Base-by-base conservation (phyloP, 2,113 vertebrate genomes). In the Deroptyus accipitrinus region DNA sequence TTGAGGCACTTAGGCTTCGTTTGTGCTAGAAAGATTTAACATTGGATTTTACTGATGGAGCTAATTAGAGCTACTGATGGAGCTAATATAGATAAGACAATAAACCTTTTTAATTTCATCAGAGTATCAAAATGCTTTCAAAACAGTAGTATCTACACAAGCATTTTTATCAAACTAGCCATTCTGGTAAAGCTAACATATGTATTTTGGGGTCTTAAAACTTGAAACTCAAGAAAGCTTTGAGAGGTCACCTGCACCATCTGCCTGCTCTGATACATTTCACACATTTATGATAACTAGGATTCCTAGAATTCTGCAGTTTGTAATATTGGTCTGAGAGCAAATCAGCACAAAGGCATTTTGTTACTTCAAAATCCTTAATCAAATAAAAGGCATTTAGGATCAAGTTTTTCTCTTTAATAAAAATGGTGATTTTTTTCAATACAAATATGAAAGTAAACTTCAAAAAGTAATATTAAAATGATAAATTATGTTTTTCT, bases 381-480 rank as follows among this genome's bases (percentile, higher is more conserved):
- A 82, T 86, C 20, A 64, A 49, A 92, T 70, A 57, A 75, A 86
- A 46, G 8, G 39, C 57, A 74, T 79, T 74, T 19, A 49, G 25
- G 52, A 35, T 59, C 57, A 35, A 24, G 57, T 24, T 35, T 81
- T 64, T 48, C 51, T 81, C 49, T 54, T 85, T 69, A 94, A 94
- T 76, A 62, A 89, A 75, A 93, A 87, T 85, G 30, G 84, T 92
- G 33, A 72, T 79, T 94, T 94, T 41, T 89, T 94, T 84, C 59
- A 84, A 46, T 16, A 79, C 30, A 91, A 86, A 68, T 75, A 92
- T 4, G 30, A 95, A 94, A 86, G 23, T 39, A 92, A 93, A 86
- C 62, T 88, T 88, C 73, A 91, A 88, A 93, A 91, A 55, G 16
- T 55, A 75, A 83, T 59, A 82, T 91, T 82, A 84, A 93, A 94